Base-by-base conservation (phyloP, 92 coral and sea anemone species). In the Blastomussa wellsi region DNA sequence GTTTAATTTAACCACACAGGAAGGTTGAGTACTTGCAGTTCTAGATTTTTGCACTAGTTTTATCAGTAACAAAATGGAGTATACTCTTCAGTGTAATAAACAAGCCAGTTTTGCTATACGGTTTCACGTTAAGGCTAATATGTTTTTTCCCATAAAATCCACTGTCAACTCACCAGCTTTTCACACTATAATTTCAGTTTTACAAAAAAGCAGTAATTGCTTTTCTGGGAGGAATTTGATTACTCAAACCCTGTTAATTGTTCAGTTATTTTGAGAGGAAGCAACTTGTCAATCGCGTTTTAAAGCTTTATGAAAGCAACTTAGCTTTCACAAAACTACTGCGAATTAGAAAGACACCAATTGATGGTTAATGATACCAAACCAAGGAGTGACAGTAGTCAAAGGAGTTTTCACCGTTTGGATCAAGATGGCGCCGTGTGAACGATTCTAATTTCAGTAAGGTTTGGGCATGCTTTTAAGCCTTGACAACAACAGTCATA, bases 391-490 rank as follows among this genome's bases (percentile, higher is more conserved):
- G 7, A 22, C 31, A 12, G 16, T 16, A 15, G 16, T 47, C 4
- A 33, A 36, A 55, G 69, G 36, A 31, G 51, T 80, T 62, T 9
- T 41, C 76, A 44, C 12, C 12, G 42, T 47, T 20, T 31, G 24
- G 39, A 51, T 39, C n/a, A 22, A n/a, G n/a, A n/a, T n/a, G n/a
- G n/a, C n/a, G n/a, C n/a, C n/a, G 62, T 53, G 16, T 0, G 17
- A 38, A 72, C 3, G 39, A 13, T 24, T 12, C 26, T 37, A 32
- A 59, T 59, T 68, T 52, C 29, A 62, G 26, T 24, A 29, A 68
- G 35, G 47, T 60, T 74, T n/a, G n/a, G 74, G 44, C 59, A 72
- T 35, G 79, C 72, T 82, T 74, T 62, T 74, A 83, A 74, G 42
- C 31, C 41, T 39, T 75, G 60, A 60, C 38, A 70, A 35, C 28